phyloP scores from a whole-genome alignment of 2,888 invertebrate genomes.

The Eulithis testata region DNA sequence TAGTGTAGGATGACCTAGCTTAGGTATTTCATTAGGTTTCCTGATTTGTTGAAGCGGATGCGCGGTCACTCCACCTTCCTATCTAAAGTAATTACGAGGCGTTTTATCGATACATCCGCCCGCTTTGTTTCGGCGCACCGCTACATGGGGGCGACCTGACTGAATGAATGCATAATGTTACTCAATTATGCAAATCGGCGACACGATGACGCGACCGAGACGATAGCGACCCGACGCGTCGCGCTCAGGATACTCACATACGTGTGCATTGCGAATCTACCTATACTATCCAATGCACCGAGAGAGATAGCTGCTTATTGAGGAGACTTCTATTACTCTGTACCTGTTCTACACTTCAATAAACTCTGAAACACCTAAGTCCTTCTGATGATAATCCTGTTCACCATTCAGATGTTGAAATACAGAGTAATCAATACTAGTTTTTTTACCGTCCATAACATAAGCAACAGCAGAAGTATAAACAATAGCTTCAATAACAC shows the following conservation, averaged over 20 bases:
- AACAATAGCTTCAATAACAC: no score
- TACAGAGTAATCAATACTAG: no score
- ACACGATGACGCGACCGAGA: constrained; percentile 45
- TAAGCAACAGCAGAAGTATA: no score
- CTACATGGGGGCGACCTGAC: constrained; percentile 65
- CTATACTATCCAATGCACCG: not conserved
- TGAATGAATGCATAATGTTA: constrained; percentile 78
- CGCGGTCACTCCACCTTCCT: constrained; percentile 37
- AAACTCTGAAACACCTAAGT: no score
- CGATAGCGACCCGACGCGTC: constrained; percentile 62
- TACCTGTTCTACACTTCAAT: no score
- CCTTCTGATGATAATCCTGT: no score
- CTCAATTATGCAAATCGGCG: constrained; percentile 77
- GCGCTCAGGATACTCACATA: constrained; percentile 72
- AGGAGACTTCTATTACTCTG: no score
- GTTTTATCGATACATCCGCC: constrained; percentile 48
- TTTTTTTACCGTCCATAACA: no score
- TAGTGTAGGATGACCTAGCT: not conserved
- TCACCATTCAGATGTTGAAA: no score
- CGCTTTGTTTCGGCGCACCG: constrained; percentile 62
- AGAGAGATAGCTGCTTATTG: no score
- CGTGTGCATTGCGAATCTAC: constrained; percentile 49
- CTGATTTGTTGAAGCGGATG: constrained; percentile 20
- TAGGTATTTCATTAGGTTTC: constrained; percentile 8
- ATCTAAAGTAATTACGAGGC: constrained; percentile 41